These are phyloP conservation scores for Mastacembelus armatus DNA, from an alignment of 2,797 vertebrate genomes.

Conservation along the genomic window DNA sequence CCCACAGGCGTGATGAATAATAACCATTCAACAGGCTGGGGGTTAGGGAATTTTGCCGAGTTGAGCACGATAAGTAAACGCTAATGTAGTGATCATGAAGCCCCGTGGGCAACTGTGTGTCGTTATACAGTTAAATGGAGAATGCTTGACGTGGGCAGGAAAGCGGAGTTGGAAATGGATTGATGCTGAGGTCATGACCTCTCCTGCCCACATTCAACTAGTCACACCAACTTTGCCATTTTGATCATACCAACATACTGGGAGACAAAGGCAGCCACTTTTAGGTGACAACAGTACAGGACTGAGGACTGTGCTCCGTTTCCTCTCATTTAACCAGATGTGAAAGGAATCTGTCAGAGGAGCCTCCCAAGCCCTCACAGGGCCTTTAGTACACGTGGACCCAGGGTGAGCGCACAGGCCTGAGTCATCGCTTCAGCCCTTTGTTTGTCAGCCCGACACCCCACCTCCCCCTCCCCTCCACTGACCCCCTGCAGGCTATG, in stretches of 20 bases:
- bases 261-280: slow-evolving; percentile 65
- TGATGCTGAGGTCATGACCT: slow-evolving; percentile 55
- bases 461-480: too few relatives aligned
- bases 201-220: slow-evolving; percentile 55
- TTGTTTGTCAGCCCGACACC: slow-evolving; percentile 73
- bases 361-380: slow-evolving; percentile 60
- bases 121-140: slow-evolving; percentile 41
- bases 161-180: slow-evolving; percentile 52
- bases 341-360: slow-evolving; percentile 69
- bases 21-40: slow-evolving; percentile 59
- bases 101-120: slow-evolving; percentile 52
- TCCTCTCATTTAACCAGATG: slow-evolving; percentile 63
- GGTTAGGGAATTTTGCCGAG: slow-evolving; percentile 45
- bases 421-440: slow-evolving; percentile 82
- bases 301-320: slow-evolving; percentile 54
- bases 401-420: slow-evolving; percentile 66
- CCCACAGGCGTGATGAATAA: slow-evolving; percentile 51
- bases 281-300: slow-evolving; percentile 58
- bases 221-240: slow-evolving; percentile 48
- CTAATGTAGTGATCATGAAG: slow-evolving; percentile 57
- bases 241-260: slow-evolving; percentile 22
- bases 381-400: slow-evolving; percentile 59
- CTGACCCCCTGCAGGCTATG: slow-evolving; percentile 62
- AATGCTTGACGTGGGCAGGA: slow-evolving; percentile 58
- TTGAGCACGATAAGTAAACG: slow-evolving; percentile 42